Evolutionary conservation across 2,888 invertebrate species (phyloP).

Genomic region (Neuroscelio doddi): DNA sequence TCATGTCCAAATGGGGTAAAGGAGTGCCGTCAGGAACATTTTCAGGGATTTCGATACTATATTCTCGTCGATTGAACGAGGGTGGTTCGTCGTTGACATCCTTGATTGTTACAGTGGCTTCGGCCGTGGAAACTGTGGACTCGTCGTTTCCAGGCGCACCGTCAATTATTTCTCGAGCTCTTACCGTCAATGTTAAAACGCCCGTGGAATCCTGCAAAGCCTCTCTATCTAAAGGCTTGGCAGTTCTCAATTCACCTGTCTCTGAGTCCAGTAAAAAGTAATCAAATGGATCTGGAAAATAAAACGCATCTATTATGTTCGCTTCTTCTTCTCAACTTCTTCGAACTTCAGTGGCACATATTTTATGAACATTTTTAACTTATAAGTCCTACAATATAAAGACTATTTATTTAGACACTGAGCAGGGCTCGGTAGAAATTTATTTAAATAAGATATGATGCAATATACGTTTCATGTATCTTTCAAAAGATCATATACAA

Average conservation of each 20-base stretch:
- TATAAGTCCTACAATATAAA: too few species aligned
- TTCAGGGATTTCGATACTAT: slow-evolving; percentile 86
- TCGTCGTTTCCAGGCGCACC: slow-evolving; percentile 80
- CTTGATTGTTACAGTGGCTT: slow-evolving; percentile 86
- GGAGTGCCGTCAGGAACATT: slow-evolving; percentile 87
- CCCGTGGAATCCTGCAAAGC: slow-evolving; percentile 86
- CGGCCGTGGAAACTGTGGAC: slow-evolving; percentile 80
- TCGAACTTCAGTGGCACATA: too few species aligned
- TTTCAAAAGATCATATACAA: too few species aligned
- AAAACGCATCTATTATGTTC: slow-evolving; percentile 1
- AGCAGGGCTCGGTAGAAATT: too few species aligned
- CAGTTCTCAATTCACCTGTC: slow-evolving; percentile 87
- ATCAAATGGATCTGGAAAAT: slow-evolving; percentile 84
- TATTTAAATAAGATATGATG: too few species aligned
- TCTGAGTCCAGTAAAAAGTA: slow-evolving; percentile 87
- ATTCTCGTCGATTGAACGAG: slow-evolving; percentile 86
- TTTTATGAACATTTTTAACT: too few species aligned
- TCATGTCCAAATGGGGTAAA: slow-evolving; percentile 87
- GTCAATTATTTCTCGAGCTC: slow-evolving; percentile 86
- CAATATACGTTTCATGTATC: too few species aligned
- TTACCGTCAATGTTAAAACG: slow-evolving; percentile 83
- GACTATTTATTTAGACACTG: too few species aligned
- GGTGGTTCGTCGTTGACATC: slow-evolving; percentile 94
- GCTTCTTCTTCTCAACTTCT: neutral
- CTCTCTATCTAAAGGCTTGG: slow-evolving; percentile 89